Evolutionary conservation across 30 jellyfish, hydroid and myxozoan genomes (phyloP), one percentile per base, ranked within the genome.

Genomic region (Cassiopea andromeda): DNA sequence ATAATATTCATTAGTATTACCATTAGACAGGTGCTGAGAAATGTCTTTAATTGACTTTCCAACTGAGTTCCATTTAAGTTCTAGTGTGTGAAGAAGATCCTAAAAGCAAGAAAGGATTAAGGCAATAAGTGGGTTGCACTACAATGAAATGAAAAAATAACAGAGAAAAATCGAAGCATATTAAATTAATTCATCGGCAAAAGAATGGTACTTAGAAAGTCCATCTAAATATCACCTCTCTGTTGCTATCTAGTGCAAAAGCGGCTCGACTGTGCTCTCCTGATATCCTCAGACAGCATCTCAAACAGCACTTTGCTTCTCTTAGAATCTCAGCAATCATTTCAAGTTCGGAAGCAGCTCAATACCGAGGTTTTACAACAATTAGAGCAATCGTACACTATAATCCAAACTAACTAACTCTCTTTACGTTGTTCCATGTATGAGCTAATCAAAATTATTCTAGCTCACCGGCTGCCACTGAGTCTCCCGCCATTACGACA

Each of bases 281-380:
- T 9, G 79, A 77, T 10, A 87, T 27, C 14, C 94, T 75, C 1
- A 64, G 81, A 44, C 66, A 78, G 64, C 94, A 87, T 48, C 94
- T 87, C 13, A 69, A 13, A 58, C 94, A 87, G 80, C 94, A 87
- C 10, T 77, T 54, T 17, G 73, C 82, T 46, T 72, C 94, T 16
- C 77, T 58, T 5, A 87, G 73, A 9, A 77, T 57, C 69, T 68
- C 87, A 5, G 73, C 71, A 19, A 81, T 44, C 79, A 70, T 70
- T 10, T 54, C 64, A 54, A 54, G 64, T 54, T 3, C 64, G 12
- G 7, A 54, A 54, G 12, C 64, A 54, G 38, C 38, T 27, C 38
- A 27, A 27, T 27, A 27, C 38, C 38, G 38, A 27, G 38, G 38
- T 27, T 27, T 27, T 27, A 27, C 38, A 27, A 27, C 38, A 27